Base-by-base conservation (phyloP, 2,888 invertebrate species). In the Pseudococcus longispinus region DNA sequence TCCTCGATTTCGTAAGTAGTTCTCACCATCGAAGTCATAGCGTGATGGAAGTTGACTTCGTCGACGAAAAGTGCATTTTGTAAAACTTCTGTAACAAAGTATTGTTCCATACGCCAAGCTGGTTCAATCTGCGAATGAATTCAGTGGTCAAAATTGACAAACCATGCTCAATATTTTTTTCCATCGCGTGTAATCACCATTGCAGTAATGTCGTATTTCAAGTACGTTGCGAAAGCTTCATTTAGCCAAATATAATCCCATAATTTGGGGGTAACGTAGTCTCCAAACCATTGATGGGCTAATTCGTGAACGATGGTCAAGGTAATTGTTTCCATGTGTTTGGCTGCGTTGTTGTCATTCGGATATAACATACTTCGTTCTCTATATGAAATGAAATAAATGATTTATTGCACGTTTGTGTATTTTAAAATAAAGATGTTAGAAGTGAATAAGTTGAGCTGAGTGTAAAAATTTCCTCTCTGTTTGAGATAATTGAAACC, bases 211-310 rank as follows among this genome's bases (percentile, higher is more conserved):
- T 85, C 70, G 84, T 88, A 88, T 77, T 88, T 84, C 9, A 88
- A 88, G 51, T 87, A 88, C 23, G 84, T 87, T 2, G 88, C 88
- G 70, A 88, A 88, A 20, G 88, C 88, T 70, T 88, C 88, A 42
- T 88, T 88, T 26, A 88, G 44, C 88, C 88, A 88, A 9, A 85
- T 5, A 65, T 87, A 87, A 88, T 77, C 26, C 88, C 88, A 88
- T 87, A 84, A 88, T 65, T 82, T 11, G 18, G 88, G 88, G 32
- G 98, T 98, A 0, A 98, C 98, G 65, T 98, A 93, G 91, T 98
- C 98, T 6, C 98, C 98, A 91, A 98, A 98, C 98, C 98, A 98
- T 91, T 98, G 97, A 91, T 98, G 98, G 1, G 97, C 97, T 84
- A 98, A 92, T 91, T 98, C 98, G 91, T 99, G 98, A 0, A 95